Base-by-base conservation (phyloP, 2,888 invertebrate species). In the Omphaloscelis lunosa region DNA sequence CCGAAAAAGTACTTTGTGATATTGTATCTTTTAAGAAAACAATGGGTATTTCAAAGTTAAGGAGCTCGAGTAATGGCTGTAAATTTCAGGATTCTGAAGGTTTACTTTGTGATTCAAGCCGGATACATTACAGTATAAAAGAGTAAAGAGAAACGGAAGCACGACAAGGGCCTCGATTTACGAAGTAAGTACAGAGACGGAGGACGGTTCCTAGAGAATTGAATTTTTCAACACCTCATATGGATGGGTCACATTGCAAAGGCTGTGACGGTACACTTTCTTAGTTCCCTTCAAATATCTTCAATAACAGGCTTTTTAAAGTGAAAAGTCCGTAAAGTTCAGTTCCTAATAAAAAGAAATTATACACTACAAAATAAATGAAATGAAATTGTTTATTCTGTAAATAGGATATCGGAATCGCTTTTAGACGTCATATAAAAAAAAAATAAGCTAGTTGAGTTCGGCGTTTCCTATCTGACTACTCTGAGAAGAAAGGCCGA, bases 81-180 rank as follows among this genome's bases (percentile, higher is more conserved):
- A 51, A 71, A 53, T 61, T 58, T 39, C 27, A 61, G 11, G 23
- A 56, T 51, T 58, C n/a, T 58, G 17, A n/a, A 48, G 20, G 41
- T 69, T 80, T 61, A 69, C 56, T 53, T 83, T 82, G 79, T 83
- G 68, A 82, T 45, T 69, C 72, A 59, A 69, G 59, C 27, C 51
- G 65, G 27, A 53, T 65, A 77, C 41, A 65, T 72, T 51, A 65
- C 45, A 11, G 20, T 56, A 56, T 69, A 41, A 58, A 69, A 83
- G 29, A 59, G 48, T 68, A 41, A 77, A 83, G 27, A 65, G 34
- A 71, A 77, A 66, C 27, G 27, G 5, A 41, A 29, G 45, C 39
- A 11, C 27, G 17, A 51, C 12, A n/a, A 12, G 20, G 59, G 17
- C n/a, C 29, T 70, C 59, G 27, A 23, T 59, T 75, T 75, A 58